Evolutionary conservation across 1,140 invertebrate genomes (phyloP).

Genomic region (Drosophila nebulosa): DNA sequence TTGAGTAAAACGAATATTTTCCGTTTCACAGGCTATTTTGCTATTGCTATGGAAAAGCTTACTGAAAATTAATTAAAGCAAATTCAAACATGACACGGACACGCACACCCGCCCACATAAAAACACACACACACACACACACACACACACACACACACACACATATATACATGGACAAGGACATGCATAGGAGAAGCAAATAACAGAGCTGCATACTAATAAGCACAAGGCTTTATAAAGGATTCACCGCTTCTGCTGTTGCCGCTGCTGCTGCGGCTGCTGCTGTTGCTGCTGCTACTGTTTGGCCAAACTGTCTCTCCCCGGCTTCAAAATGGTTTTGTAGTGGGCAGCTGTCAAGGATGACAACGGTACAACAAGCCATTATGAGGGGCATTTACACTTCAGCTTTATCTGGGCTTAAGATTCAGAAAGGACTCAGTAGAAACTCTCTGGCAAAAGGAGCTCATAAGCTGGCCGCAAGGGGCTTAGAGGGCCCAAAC

Average conservation of each 20-base stretch:
- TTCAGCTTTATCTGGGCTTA: slow-evolving; percentile 57
- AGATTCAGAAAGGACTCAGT: slow-evolving; percentile 15
- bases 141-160: slow-evolving; percentile 11
- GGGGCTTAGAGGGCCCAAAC: slow-evolving; percentile 34
- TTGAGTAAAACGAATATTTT: slow-evolving; percentile 1
- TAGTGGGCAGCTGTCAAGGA: slow-evolving; percentile 40
- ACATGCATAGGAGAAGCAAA: slow-evolving; percentile 2
- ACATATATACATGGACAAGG: not conserved
- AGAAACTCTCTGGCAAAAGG: slow-evolving; percentile 30
- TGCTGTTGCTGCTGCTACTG: not conserved
- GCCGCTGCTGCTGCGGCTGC: not conserved
- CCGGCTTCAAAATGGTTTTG: not conserved
- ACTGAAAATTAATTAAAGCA: slow-evolving; percentile 64
- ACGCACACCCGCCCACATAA: too few species aligned
- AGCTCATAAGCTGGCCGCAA: slow-evolving; percentile 58
- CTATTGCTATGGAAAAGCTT: not conserved
- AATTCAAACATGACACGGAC: slow-evolving; percentile 60
- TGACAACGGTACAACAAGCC: slow-evolving; percentile 69
- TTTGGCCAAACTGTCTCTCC: not conserved
- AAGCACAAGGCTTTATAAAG: slow-evolving; percentile 20
- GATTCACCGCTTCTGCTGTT: not conserved
- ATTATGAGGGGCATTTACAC: slow-evolving; percentile 73
- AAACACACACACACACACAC: not conserved
- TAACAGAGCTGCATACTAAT: slow-evolving; percentile 51
- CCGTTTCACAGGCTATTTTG: slow-evolving; percentile 1